Evolutionary conservation across 2,797 vertebrate genomes (phyloP).

Genomic region (Bucorvus abyssinicus): DNA sequence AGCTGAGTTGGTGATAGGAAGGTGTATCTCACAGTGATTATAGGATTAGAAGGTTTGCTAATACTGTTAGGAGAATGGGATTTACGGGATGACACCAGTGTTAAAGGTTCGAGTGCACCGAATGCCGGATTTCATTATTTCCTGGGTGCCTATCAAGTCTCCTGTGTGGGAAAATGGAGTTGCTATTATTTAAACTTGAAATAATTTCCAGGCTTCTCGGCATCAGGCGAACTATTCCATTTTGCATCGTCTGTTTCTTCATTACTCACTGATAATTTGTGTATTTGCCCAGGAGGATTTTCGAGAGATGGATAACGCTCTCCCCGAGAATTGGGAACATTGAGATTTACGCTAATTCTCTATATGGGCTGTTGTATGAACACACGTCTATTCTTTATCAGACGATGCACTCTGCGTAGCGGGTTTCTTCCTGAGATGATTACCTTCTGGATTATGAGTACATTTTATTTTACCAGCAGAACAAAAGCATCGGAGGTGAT

Average conservation of each 20-base stretch:
- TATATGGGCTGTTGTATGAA: conserved; percentile 42
- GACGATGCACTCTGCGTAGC: not conserved
- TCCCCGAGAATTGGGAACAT: not conserved
- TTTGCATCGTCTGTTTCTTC: conserved; percentile 55
- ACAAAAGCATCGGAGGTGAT: conserved; percentile 43
- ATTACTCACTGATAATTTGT: conserved; percentile 50
- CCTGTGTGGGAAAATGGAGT: conserved; percentile 12
- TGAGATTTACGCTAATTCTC: conserved; percentile 36
- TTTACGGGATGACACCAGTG: conserved; percentile 33
- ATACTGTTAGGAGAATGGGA: conserved; percentile 54
- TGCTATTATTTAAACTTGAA: conserved; percentile 56
- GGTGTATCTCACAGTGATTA: conserved; percentile 52
- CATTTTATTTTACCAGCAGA: conserved; percentile 59
- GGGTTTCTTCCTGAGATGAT: conserved; percentile 51
- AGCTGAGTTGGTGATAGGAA: conserved; percentile 45
- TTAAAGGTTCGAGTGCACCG: not conserved
- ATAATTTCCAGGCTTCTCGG: conserved; percentile 5
- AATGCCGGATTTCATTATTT: conserved; percentile 11
- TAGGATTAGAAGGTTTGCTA: conserved; percentile 57
- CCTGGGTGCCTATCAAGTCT: not conserved
- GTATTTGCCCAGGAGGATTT: conserved; percentile 66
- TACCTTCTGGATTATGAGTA: conserved; percentile 43
- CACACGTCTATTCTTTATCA: conserved; percentile 16
- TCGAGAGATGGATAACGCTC: conserved; percentile 11
- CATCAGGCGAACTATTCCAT: conserved; percentile 50